Percentiles rank a stretch among this genome's conserved stretches.
phyloP scores from a whole-genome alignment of 2,888 invertebrate genomes.

The Hydrotaea diabolus region DNA sequence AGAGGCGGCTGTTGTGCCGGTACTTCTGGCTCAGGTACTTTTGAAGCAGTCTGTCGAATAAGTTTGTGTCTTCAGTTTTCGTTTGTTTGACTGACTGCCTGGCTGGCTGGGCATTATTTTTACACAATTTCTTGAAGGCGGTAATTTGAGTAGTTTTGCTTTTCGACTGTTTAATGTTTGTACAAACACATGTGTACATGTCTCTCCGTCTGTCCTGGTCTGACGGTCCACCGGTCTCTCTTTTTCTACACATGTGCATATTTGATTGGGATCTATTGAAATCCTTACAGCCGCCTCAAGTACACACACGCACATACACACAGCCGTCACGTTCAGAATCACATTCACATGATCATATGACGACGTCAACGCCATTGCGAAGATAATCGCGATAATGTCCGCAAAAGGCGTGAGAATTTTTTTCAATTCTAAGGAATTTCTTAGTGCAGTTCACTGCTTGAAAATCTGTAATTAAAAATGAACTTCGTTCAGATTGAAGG shows the following conservation, averaged over 20 bases:
- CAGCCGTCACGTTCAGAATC: too few relatives aligned
- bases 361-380: not conserved
- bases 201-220: not conserved
- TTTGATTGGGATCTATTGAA: slow-evolving; percentile 61
- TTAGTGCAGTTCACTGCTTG: not conserved
- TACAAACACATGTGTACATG: slow-evolving; percentile 39
- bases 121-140: slow-evolving; percentile 30
- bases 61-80: slow-evolving; percentile 20
- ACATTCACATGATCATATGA: not conserved
- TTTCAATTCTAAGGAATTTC: slow-evolving; percentile 59
- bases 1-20: slow-evolving; percentile 48
- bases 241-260: slow-evolving; percentile 48
- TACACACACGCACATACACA: too few relatives aligned
- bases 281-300: slow-evolving; percentile 35
- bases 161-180: slow-evolving; percentile 42
- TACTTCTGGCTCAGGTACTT: slow-evolving; percentile 57
- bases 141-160: slow-evolving; percentile 67
- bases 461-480: slow-evolving; percentile 30
- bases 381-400: slow-evolving; percentile 22
- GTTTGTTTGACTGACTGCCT: not conserved
- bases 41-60: slow-evolving; percentile 47
- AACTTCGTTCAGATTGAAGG: not conserved
- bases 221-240: too few relatives aligned
- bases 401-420: slow-evolving; percentile 66
- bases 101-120: not conserved